These are phyloP conservation scores for Slavum lentiscoides DNA, from an alignment of 2,888 invertebrate genomes.

Conservation along the genomic window DNA sequence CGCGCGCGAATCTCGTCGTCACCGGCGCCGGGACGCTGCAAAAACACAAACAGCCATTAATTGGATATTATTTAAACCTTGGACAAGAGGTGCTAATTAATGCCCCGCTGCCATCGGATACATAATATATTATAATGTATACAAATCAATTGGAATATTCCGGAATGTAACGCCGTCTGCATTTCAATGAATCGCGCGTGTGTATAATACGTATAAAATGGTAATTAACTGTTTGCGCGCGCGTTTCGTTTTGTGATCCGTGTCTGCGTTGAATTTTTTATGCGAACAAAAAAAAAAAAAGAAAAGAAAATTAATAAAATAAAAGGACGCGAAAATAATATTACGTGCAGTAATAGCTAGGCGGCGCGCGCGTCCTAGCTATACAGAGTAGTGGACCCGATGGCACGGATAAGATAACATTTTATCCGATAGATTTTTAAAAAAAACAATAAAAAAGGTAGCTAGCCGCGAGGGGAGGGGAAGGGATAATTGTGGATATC, in stretches of 20 bases:
- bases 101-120: conserved; percentile 15
- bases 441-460: no score
- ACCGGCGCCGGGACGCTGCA: no score
- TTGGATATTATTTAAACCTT: conserved; percentile 32
- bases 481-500: no score
- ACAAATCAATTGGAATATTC: conserved; percentile 38
- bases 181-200: conserved; percentile 16
- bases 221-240: conserved; percentile 17
- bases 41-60: conserved; percentile 26
- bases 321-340: no score
- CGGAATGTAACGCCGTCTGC: conserved; percentile 16
- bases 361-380: no score
- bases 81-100: conserved; percentile 43
- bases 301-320: no score
- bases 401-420: no score
- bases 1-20: no score
- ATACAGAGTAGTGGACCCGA: no score
- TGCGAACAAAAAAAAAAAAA: not conserved
- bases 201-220: not conserved
- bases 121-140: not conserved
- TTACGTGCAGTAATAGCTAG: no score
- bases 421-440: no score
- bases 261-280: not conserved
- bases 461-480: no score
- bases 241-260: not conserved